Evolutionary conservation across 2,113 vertebrate genomes (phyloP), one percentile per base, ranked within the genome.

Genomic region (Crocuta crocuta): DNA sequence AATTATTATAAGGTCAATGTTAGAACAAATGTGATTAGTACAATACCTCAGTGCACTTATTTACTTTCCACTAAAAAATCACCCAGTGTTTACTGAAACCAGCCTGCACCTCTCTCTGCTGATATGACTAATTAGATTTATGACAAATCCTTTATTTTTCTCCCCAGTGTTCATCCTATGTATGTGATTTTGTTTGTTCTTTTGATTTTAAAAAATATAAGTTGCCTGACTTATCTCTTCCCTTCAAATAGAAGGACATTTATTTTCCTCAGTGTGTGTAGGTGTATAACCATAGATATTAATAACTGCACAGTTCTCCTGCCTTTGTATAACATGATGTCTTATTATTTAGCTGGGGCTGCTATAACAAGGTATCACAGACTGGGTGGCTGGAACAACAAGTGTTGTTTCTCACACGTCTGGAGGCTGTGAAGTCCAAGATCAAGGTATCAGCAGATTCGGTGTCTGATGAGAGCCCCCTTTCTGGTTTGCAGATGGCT

Each of bases 1-100:
- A 99, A 99, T 99, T 99, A 99, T 99, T 99, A 97, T 98, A 99
- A 99, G 99, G 99, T 98, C 99, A 99, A 96, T 98, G 98, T 98
- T 98, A 97, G 98, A 99, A 99, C 97, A 97, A 97, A 98, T 96
- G 93, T 94, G 98, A 97, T 98, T 98, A 98, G 97, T 97, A 96
- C 50, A 98, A 91, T 96, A 94, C 85, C 96, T 97, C 86, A 48
- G 50, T 55, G 71, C 24, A 11, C 28, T 97, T 98, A 83, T 98
- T 97, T 97, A 76, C 31, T 98, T 98, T 98, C 89, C 17, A 43
- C 83, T 94, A 1, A 88, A 82, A 94, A 95, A 61, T 66, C 81
- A 55, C 93, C 88, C 83, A 76, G 7, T 78, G 96, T 98, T 98
- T 95, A 95, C 95, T 53, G 55, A 98, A 76, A 88, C 66, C 82